A percentile compares a stretch with the other conserved stretches of the same genome.
phyloP scores from a whole-genome alignment of 2,113 vertebrate genomes.

The Actinemys pallida region DNA sequence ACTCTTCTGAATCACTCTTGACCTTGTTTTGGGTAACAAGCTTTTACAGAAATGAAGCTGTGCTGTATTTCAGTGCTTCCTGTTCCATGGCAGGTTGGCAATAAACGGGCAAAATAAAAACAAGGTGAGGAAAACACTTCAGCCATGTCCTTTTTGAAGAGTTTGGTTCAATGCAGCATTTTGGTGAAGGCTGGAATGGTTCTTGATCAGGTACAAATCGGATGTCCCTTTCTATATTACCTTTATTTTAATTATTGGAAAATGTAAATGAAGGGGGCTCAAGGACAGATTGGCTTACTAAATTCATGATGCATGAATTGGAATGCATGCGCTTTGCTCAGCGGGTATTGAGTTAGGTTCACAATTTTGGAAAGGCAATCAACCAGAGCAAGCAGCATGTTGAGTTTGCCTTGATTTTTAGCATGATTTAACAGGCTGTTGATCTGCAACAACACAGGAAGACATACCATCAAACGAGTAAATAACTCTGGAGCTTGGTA shows the following conservation, averaged over 20 bases:
- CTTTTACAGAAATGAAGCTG: background rate
- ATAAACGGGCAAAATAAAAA: background rate
- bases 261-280: background rate
- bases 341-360: background rate
- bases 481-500: background rate
- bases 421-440: background rate
- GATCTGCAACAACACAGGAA: background rate
- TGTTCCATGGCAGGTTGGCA: background rate
- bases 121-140: background rate
- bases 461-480: background rate
- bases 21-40: background rate
- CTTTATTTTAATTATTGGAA: background rate
- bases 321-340: background rate
- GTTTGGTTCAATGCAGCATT: background rate
- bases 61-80: background rate
- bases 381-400: background rate
- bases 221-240: rapidly evolving
- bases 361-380: background rate
- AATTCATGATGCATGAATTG: background rate
- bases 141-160: background rate
- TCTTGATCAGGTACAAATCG: background rate
- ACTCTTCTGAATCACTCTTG: too few species aligned
- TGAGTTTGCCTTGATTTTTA: background rate
- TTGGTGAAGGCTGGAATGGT: background rate
- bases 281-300: rapidly evolving